Evolutionary conservation across 2,797 vertebrate species (phyloP).

Genomic region (Rhodeus uyekii): DNA sequence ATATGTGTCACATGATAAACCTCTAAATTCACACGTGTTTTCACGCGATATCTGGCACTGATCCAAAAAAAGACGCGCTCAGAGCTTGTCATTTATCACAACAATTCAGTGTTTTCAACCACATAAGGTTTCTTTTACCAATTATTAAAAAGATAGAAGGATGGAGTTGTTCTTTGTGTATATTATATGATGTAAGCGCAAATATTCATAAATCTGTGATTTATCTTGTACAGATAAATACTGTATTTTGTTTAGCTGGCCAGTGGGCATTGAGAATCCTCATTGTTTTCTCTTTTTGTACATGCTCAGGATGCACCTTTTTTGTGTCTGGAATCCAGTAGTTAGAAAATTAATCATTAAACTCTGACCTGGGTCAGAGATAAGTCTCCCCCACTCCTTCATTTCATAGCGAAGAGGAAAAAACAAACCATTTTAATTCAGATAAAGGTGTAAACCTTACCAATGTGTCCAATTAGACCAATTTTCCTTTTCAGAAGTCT

Average conservation of each 20-base stretch:
- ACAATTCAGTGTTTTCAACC: too few species aligned
- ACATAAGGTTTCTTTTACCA: too few species aligned
- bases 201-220: neutral
- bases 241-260: neutral
- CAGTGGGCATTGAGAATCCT: neutral
- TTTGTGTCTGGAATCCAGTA: neutral
- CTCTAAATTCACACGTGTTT: too few species aligned
- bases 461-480: conserved; percentile 9
- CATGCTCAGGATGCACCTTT: neutral
- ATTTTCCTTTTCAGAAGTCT: conserved; percentile 45
- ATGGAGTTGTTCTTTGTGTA: too few species aligned
- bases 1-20: too few species aligned
- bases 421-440: conserved; percentile 14
- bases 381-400: neutral
- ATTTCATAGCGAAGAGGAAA: conserved; percentile 18
- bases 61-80: too few species aligned
- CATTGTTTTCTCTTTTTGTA: neutral
- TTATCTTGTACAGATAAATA: neutral
- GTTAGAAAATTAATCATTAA: conserved; percentile 26
- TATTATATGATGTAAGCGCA: neutral
- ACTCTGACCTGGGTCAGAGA: conserved; percentile 6
- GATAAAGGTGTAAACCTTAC: conserved; percentile 31
- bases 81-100: too few species aligned
- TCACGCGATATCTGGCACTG: too few species aligned
- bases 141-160: neutral